Conservation (phyloP, 2,888 invertebrate species). For the Lucinisca nassula region DNA sequence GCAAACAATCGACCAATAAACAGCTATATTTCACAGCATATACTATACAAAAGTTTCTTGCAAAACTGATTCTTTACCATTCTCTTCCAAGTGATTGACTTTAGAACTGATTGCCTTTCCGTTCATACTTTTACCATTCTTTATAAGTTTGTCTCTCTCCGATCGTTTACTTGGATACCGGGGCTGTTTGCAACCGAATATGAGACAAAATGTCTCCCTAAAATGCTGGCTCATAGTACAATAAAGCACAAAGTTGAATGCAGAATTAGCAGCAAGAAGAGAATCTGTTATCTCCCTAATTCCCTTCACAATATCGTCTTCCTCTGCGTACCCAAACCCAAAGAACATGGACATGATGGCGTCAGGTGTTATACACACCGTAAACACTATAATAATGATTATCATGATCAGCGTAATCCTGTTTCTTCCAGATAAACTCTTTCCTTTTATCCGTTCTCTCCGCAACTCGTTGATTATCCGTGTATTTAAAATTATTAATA, state of each 20-base stretch:
- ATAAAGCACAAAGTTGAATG: slow-evolving; percentile 87
- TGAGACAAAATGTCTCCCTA: slow-evolving; percentile 82
- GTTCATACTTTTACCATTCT: slow-evolving; percentile 23
- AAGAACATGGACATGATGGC: slow-evolving; percentile 87
- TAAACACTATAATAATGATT: slow-evolving; percentile 86
- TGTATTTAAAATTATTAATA: slow-evolving; percentile 84
- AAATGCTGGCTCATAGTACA: slow-evolving; percentile 86
- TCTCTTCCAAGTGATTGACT: slow-evolving; percentile 34
- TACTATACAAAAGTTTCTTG: slow-evolving; percentile 92
- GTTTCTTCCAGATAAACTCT: slow-evolving; percentile 84
- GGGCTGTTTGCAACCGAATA: slow-evolving; percentile 76
- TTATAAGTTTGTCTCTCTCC: slow-evolving; percentile 50
- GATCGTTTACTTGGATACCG: slow-evolving; percentile 16
- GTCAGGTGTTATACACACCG: slow-evolving; percentile 87
- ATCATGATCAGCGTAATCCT: slow-evolving; percentile 87
- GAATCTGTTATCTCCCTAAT: slow-evolving; percentile 87
- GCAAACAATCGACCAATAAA: too few species aligned
- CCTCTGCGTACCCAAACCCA: slow-evolving; percentile 86
- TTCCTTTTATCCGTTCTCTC: slow-evolving; percentile 81
- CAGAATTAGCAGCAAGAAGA: slow-evolving; percentile 86
- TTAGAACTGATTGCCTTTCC: slow-evolving; percentile 25
- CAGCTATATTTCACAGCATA: too few species aligned
- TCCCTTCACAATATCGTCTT: slow-evolving; percentile 83
- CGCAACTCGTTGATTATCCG: slow-evolving; percentile 85
- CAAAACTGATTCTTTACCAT: slow-evolving; percentile 27